These are phyloP conservation scores for Callochromis pleurospilus DNA, from an alignment of 2,113 vertebrate species.

Conservation along the genomic window DNA sequence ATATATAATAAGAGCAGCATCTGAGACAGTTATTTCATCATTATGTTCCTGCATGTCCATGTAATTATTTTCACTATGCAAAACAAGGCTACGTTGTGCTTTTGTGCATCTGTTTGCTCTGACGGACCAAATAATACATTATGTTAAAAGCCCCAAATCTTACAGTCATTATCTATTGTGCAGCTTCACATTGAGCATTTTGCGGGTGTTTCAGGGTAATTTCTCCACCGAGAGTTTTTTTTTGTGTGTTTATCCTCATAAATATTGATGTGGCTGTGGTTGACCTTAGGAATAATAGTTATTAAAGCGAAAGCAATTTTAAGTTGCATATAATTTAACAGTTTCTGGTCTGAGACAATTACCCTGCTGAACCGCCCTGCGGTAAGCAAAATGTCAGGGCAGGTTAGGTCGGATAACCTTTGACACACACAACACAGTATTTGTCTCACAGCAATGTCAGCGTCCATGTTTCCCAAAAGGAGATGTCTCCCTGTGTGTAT, in stretches of 20 bases:
- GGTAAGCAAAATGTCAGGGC: slow-evolving; percentile 26
- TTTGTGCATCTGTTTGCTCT: not conserved
- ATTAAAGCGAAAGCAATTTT: not conserved
- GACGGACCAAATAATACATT: not conserved
- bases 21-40: not conserved
- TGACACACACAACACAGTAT: not conserved
- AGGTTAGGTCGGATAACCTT: slow-evolving; percentile 38
- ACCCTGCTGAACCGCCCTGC: not conserved
- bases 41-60: not conserved
- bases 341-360: not conserved
- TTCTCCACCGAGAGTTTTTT: not conserved
- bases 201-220: not conserved
- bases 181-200: not conserved
- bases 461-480: not conserved
- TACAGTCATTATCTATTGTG: not conserved
- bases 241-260: not conserved
- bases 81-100: not conserved
- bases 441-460: slow-evolving; percentile 30
- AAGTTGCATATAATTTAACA: slow-evolving; percentile 2
- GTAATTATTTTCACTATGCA: not conserved
- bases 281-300: not conserved
- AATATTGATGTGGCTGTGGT: not conserved
- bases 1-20: not conserved
- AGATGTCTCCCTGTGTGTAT: not conserved
- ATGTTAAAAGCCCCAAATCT: not conserved